Evolutionary conservation across 1,140 invertebrate species (phyloP), one percentile per base, ranked within the genome.

Genomic region (Orius laevigatus): DNA sequence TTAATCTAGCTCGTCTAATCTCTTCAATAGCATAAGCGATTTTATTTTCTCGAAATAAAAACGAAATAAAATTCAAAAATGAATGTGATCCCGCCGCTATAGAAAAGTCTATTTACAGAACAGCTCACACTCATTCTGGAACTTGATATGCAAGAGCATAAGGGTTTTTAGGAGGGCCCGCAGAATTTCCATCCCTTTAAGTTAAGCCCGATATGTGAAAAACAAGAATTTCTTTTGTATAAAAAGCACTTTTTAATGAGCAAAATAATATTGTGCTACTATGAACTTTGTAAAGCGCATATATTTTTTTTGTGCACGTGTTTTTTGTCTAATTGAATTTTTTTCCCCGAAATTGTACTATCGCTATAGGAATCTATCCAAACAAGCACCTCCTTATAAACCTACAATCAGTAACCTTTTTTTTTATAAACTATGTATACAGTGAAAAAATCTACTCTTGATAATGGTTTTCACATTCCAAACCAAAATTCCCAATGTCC

Each of bases 361-460:
- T 25, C 25, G 25, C 25, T 8, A 25, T 16, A 48, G 25, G 19
- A 39, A 39, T 12, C 46, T 48, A 48, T 38, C 39, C 19, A 18
- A 15, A 12, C 19, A 48, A 39, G 46, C 46, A 48, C 46, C 46
- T 48, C 19, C 35, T 10, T 39, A 38, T 19, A 39, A 48, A 15
- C 10, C 46, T 48, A 48, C 35, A 11, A 39, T 12, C 15, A 25
- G 25, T 25, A 25, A 25, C 25, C 25, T 25, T 25, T 25, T 25
- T 16, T 47, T 8, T 25, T 25, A 25, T 25, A 25, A 25, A 25
- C 25, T 25, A 25, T 51, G 43, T 43, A 51, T 46, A 51, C 42
- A 50, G 49, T 54, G 53, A 25, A 54, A 54, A 54, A 54, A 54
- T 54, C 53, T 51, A 54, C 49, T 46, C 46, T 54, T 51, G 48